Percentiles rank a stretch among this genome's conserved stretches.
Conservation (phyloP, 2,797 vertebrate species). For the Catostomus latipinnis region DNA sequence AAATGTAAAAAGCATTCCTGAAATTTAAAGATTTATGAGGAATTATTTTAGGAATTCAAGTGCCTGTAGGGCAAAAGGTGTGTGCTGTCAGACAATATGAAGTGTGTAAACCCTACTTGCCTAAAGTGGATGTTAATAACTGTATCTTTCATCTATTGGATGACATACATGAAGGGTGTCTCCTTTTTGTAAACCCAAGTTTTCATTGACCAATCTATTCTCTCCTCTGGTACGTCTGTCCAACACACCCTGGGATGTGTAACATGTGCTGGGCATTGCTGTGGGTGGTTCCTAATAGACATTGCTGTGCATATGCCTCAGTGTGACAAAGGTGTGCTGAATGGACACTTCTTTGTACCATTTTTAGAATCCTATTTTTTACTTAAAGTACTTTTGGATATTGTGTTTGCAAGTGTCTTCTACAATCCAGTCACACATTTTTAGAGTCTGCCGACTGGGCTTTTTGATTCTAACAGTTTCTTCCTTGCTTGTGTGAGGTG, state of each 20-base stretch:
- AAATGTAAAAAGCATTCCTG: neutral
- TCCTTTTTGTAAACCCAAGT: constrained; percentile 64
- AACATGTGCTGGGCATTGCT: constrained; percentile 45
- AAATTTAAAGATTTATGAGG: neutral
- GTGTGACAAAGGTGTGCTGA: constrained; percentile 57
- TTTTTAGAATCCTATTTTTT: constrained; percentile 37
- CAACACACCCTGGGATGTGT: constrained; percentile 57
- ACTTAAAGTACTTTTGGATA: constrained; percentile 31
- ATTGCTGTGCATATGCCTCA: constrained; percentile 69
- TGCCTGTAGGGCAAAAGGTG: constrained; percentile 54
- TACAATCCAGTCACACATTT: constrained; percentile 52
- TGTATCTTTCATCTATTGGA: constrained; percentile 54
- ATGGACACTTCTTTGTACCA: constrained; percentile 44
- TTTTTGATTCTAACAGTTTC: constrained; percentile 72
- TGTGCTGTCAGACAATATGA: constrained; percentile 66
- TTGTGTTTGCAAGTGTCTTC: constrained; percentile 25
- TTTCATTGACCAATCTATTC: constrained; percentile 61
- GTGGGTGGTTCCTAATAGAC: constrained; percentile 63
- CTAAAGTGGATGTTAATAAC: constrained; percentile 54
- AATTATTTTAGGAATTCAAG: constrained; percentile 17
- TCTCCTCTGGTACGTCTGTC: constrained; percentile 50
- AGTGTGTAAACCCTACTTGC: constrained; percentile 65
- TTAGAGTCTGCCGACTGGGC: constrained; percentile 52
- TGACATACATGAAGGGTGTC: constrained; percentile 57
- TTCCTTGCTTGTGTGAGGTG: constrained; percentile 71